Base-by-base conservation (phyloP, 2,888 invertebrate genomes). In the Leucoma salicis region DNA sequence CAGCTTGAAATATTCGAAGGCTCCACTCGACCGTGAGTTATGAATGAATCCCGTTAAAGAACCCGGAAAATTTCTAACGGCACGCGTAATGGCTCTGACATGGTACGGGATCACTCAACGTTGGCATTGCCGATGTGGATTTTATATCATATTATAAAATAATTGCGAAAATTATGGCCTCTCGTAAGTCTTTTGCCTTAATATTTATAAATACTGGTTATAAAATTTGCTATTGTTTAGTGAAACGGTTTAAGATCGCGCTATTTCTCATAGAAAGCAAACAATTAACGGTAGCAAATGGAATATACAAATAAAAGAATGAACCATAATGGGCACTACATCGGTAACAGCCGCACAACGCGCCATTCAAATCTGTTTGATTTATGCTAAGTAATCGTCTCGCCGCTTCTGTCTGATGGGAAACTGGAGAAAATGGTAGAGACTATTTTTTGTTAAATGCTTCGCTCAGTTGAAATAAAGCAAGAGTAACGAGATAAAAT, bases 31-130 rank as follows among this genome's bases (percentile, higher is more conserved):
- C 85, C 86, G 85, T 85, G 83, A 87, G 87, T 89, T 89, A 89
- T 89, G 89, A 87, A 89, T 86, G 88, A 86, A 86, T 83, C 86
- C 84, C 82, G 87, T 79, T 83, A 86, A 87, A 88, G 84, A 87
- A 82, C 81, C 87, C 84, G 86, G 87, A 89, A 87, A 88, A 88
- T 87, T 88, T 84, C 77, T 78, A 83, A 78, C 86, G 77, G 78
- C 74, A 71, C 65, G 70, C 67, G 69, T 65, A 63, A 56, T 69
- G 63, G 66, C 59, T 63, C 58, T 64, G 70, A 67, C 70, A 70
- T 58, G 68, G 66, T 50, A 49, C 53, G 54, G 61, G 58, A 60
- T 70, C 57, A 62, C 49, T 56, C 55, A 49, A 51, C 51, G 46
- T 52, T 35, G 40, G 48, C 49, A 52, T 48, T 49, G 47, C 35